Evolutionary conservation across 2,888 invertebrate genomes (phyloP).

Genomic region (Uropetala carovei): DNA sequence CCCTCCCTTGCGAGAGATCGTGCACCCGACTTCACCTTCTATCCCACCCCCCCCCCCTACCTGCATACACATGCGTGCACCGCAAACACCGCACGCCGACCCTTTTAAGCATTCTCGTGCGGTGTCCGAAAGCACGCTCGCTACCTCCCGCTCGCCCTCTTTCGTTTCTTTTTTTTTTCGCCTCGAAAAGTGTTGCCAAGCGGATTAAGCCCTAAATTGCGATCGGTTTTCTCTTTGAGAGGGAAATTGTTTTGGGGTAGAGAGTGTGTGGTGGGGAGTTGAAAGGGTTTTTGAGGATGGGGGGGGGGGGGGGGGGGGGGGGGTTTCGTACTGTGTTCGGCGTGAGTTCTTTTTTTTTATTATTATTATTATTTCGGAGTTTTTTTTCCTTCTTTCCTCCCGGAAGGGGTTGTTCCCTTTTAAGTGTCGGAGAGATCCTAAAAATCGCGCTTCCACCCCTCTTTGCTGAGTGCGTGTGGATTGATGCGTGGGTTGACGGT

Average conservation of each 20-base stretch:
- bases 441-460: conserved; percentile 1
- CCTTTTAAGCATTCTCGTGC: not conserved
- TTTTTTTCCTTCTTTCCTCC: not conserved
- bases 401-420: conserved; percentile 3
- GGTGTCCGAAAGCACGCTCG: no score
- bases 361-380: not conserved
- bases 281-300: no score
- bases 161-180: no score
- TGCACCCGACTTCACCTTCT: conserved; percentile 50
- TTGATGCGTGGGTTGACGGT: not conserved
- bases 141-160: no score
- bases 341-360: not conserved
- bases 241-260: not conserved
- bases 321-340: not conserved
- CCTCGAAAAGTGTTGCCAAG: not conserved
- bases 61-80: conserved; percentile 58
- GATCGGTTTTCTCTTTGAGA: not conserved
- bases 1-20: not conserved
- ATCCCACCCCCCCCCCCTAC: conserved; percentile 54
- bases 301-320: not conserved
- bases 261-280: not conserved
- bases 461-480: not conserved
- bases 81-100: conserved; percentile 53
- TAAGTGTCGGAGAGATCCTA: not conserved
- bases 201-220: conserved; percentile 14